Evolutionary conservation across 37 sponge, comb jelly and placozoan species (phyloP), one percentile per base, ranked within the genome.

Genomic region (Haliclona indistincta): DNA sequence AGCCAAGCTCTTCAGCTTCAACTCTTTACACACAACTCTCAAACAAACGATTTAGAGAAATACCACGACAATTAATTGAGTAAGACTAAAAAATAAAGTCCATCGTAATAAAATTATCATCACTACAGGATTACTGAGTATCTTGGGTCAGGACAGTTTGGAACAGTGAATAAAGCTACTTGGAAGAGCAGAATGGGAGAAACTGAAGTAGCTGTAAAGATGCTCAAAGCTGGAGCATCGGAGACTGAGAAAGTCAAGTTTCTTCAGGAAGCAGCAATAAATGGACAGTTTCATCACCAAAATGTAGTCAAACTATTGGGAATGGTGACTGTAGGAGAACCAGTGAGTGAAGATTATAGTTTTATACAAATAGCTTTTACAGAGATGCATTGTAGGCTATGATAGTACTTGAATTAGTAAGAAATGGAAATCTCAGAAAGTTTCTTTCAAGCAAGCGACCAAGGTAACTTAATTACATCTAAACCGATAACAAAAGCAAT

Each of bases 201-300:
- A 22, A 17, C 75, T 61, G 69, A 79, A 22, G 75, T 74, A 23
- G 87, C 87, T 37, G 60, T 86, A 35, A 86, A 86, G 56, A 74
- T 47, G 29, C 54, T 80, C 10, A 78, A 74, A 1, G 25, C 68
- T 17, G 64, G 70, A 44, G 56, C 81, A 30, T 55, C 56, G 13
- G 75, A 86, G 67, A 61, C 68, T 20, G 87, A 86, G 68, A 73
- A 54, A 34, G 70, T 80, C 39, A 73, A 71, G 66, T 86, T 80
- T 54, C 73, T 86, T 7, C 76, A 80, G 53, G 87, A 86, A 67
- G 87, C 87, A 19, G 87, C 87, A 68, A 80, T 86, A 52, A 86
- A 69, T 36, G 80, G 87, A 19, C 87, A 86, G 81, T 86, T 86
- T 41, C 42, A 62, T 28, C 87, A 86, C 39, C 60, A 68, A 44